A percentile compares a stretch with the other conserved stretches of the same genome.
phyloP scores from a whole-genome alignment of 2,113 vertebrate species.

The Xenopus laevis region DNA sequence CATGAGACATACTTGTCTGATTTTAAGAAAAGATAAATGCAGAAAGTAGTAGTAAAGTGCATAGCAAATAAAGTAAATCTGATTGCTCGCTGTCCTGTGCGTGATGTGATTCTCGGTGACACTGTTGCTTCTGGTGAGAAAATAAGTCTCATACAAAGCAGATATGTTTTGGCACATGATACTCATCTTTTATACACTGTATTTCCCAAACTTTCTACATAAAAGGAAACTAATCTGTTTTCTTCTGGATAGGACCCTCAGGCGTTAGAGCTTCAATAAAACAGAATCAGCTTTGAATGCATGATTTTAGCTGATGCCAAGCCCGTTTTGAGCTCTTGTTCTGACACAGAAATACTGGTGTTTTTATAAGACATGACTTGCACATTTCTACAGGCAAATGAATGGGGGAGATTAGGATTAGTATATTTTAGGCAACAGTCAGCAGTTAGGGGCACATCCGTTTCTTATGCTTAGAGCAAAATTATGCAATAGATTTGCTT shows the following conservation, averaged over 20 bases:
- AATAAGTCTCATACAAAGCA: conserved; percentile 18
- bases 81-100: conserved; percentile 31
- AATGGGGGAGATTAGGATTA: conserved; percentile 3
- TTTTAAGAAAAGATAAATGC: too few species aligned
- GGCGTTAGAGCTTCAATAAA: conserved; percentile 21
- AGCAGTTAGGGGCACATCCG: too few species aligned
- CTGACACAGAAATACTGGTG: conserved; percentile 1
- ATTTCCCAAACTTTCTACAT: conserved; percentile 34
- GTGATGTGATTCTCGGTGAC: conserved; percentile 29
- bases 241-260: conserved; percentile 18
- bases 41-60: too few species aligned
- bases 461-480: too few species aligned
- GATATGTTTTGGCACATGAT: conserved; percentile 29
- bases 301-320: conserved; percentile 26
- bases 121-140: conserved; percentile 24
- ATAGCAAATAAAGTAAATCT: background rate
- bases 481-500: too few species aligned
- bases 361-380: background rate
- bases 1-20: too few species aligned
- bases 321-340: conserved; percentile 4
- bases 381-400: background rate
- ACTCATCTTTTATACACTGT: conserved; percentile 13
- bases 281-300: conserved; percentile 21
- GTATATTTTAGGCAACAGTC: too few species aligned
- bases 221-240: conserved; percentile 28